Base-by-base conservation (phyloP, 2,797 vertebrate genomes). In the Lithobates pipiens region DNA sequence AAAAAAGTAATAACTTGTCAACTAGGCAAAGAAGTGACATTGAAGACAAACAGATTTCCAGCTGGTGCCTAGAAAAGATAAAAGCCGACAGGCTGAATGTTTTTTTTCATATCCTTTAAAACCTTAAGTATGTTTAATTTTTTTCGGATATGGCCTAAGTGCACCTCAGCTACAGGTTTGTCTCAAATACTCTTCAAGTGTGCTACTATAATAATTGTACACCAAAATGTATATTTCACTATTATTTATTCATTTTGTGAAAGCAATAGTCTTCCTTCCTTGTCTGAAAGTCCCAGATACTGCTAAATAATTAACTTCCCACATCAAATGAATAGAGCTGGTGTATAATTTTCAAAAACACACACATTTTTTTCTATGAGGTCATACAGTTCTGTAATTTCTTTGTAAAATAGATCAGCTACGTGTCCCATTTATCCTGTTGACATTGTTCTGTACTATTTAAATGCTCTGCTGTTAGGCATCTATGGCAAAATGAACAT, bases 401-500 rank as follows among this genome's bases (percentile, higher is more conserved):
- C 42, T 23, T 36, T 16, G 39, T 25, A 9, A n/a, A 50, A 61
- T 8, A 50, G 1, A 27, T 5, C 65, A 23, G 8, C 23, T 34
- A 18, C 11, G 10, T 67, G 27, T 75, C 16, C 29, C 50, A 32
- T 34, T 7, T 67, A 29, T 42, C 6, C 29, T 57, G 54, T 65
- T 44, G 42, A 72, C 72, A 65, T 46, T 42, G 67, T 23, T 23
- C n/a, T 9, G 16, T 80, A 16, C 63, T 50, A 44, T 13, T 86
- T 23, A 65, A 63, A 44, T 73, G 21, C 73, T 82, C 8, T 11
- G 32, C 54, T 82, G 8, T 0, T 11, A 63, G 67, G 34, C 65
- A 77, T 79, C 11, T 65, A 8, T 61, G 25, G 10, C 29, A 61
- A 44, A 42, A 88, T 76, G 79, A 44, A 80, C 86, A 85, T 16